phyloP scores from a whole-genome alignment of 2,888 invertebrate genomes.

The Notodonta dromedarius region DNA sequence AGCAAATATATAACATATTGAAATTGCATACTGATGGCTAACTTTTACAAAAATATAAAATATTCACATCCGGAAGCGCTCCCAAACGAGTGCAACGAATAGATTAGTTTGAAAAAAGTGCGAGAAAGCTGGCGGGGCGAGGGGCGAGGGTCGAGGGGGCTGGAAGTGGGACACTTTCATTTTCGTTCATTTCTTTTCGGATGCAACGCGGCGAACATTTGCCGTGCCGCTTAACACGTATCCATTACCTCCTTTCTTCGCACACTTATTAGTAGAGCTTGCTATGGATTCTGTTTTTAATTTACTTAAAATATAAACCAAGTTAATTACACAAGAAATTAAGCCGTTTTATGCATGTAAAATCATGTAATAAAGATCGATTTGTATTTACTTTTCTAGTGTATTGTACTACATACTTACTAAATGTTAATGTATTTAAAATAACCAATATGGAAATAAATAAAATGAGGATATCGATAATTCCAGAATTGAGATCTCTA shows the following conservation, averaged over 20 bases:
- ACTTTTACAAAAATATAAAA: conserved; percentile 18
- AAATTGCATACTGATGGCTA: no score
- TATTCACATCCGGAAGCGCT: conserved; percentile 56
- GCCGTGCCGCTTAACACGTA: conserved; percentile 70
- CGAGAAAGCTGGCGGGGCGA: conserved; percentile 70
- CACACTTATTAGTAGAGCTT: conserved; percentile 58
- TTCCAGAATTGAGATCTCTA: no score
- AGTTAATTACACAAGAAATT: conserved; percentile 9
- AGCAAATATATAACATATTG: no score
- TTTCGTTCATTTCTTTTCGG: conserved; percentile 83
- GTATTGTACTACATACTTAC: not conserved
- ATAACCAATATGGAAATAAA: no score
- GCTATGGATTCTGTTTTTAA: conserved; percentile 42
- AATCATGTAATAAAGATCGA: not conserved
- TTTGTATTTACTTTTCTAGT: not conserved
- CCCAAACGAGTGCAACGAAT: conserved; percentile 67
- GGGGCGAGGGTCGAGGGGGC: conserved; percentile 57
- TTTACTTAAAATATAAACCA: conserved; percentile 27
- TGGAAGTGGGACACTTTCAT: conserved; percentile 81
- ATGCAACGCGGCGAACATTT: conserved; percentile 74
- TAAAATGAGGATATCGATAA: not conserved
- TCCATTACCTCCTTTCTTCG: conserved; percentile 72
- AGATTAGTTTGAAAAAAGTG: conserved; percentile 73
- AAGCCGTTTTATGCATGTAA: not conserved
- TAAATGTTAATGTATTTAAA: no score